Conservation (phyloP, 2,113 vertebrate genomes). For the Xenopus borealis region DNA sequence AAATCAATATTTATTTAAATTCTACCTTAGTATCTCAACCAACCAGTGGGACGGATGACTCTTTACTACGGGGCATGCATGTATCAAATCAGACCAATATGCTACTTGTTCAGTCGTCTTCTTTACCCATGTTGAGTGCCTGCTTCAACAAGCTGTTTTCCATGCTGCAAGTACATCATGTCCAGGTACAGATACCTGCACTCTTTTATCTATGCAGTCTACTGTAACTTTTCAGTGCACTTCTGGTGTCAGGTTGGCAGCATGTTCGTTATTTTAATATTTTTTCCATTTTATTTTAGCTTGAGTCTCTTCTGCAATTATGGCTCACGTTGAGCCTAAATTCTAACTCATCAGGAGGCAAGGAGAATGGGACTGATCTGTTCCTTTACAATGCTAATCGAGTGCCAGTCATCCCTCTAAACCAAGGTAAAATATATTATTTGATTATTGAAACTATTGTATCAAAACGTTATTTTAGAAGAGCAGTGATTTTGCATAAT, state of each 20-base stretch:
- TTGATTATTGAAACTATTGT: background rate
- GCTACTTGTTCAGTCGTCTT: constrained; percentile 82
- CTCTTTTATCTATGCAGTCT: too few relatives aligned
- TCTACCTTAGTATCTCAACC: constrained; percentile 77
- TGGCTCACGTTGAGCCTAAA: constrained; percentile 97
- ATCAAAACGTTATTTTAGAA: too few relatives aligned
- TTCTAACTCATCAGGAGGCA: constrained; percentile 79
- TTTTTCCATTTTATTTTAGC: constrained; percentile 60
- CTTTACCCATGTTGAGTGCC: constrained; percentile 89
- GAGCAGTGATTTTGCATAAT: too few relatives aligned
- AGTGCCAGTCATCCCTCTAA: constrained; percentile 90
- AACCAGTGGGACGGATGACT: constrained; percentile 91
- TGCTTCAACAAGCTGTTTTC: constrained; percentile 99
- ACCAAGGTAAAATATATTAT: constrained; percentile 78
- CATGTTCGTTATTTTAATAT: background rate
- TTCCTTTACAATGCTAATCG: constrained; percentile 93
- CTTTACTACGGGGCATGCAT: constrained; percentile 84
- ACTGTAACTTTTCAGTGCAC: too few relatives aligned
- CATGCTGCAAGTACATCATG: constrained; percentile 95
- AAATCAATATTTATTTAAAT: background rate
- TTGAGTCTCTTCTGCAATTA: constrained; percentile 92
- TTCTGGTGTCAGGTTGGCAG: too few relatives aligned
- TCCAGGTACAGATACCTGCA: constrained; percentile 74
- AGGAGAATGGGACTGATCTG: constrained; percentile 88
- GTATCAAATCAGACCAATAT: constrained; percentile 70